A percentile compares a stretch with the other conserved stretches of the same genome.
Evolutionary conservation across 1,140 invertebrate species (phyloP).

Genomic region (Drosophila fuyamai): DNA sequence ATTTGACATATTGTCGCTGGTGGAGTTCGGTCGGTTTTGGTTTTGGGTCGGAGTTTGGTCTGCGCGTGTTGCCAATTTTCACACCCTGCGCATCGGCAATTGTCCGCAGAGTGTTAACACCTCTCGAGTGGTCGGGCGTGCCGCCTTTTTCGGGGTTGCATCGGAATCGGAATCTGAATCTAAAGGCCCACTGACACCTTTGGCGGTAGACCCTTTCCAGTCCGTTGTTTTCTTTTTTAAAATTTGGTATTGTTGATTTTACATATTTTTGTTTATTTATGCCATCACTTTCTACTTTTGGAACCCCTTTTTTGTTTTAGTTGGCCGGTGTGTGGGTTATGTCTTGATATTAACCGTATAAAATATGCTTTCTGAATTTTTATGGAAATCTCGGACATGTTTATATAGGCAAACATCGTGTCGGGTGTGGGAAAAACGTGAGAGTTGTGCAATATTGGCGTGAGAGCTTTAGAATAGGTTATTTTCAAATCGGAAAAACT

Average conservation of each 20-base stretch:
- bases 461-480: slow-evolving; percentile 48
- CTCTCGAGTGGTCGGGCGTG: slow-evolving; percentile 64
- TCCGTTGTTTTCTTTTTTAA: slow-evolving; percentile 72
- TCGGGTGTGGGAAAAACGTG: slow-evolving; percentile 42
- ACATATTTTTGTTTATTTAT: slow-evolving; percentile 77
- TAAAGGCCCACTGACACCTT: slow-evolving; percentile 17
- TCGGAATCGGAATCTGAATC: slow-evolving; percentile 1
- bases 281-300: slow-evolving; percentile 30
- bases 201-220: slow-evolving; percentile 21
- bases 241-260: slow-evolving; percentile 73
- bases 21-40: slow-evolving; percentile 43
- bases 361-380: slow-evolving; percentile 64
- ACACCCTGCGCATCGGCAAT: slow-evolving; percentile 75
- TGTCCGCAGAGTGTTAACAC: slow-evolving; percentile 80
- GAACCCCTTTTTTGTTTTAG: slow-evolving; percentile 35
- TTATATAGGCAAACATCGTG: slow-evolving; percentile 68
- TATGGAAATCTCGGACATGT: slow-evolving; percentile 73
- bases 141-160: slow-evolving; percentile 54
- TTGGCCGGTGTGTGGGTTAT: slow-evolving; percentile 16
- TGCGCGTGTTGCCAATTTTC: slow-evolving; percentile 84
- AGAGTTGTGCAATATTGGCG: slow-evolving; percentile 43
- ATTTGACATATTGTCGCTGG: slow-evolving; percentile 81
- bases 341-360: slow-evolving; percentile 38
- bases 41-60: slow-evolving; percentile 25
- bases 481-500: slow-evolving; percentile 19